Percentiles rank a stretch among this genome's conserved stretches.
Conservation (phyloP, 2,113 vertebrate species). For the Okapia johnstoni region DNA sequence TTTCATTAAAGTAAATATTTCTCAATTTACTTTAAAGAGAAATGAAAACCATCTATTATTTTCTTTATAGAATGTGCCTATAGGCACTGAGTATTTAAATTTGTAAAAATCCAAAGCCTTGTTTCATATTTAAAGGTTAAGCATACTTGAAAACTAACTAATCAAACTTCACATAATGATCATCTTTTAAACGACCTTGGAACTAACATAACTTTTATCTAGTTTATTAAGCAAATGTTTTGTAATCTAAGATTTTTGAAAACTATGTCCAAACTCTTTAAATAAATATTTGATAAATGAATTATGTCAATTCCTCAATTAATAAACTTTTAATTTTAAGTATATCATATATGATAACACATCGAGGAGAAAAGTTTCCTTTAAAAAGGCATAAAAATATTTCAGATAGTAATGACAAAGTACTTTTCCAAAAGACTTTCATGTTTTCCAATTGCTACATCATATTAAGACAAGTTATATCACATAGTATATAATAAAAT, state of each 20-base stretch:
- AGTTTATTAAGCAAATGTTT: constrained; percentile 17
- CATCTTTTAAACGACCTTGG: background rate
- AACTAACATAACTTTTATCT: background rate
- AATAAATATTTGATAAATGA: background rate
- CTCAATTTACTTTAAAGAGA: background rate
- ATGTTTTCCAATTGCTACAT: background rate
- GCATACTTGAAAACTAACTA: background rate
- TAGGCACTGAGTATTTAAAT: background rate
- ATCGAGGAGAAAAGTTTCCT: background rate
- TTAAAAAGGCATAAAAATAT: background rate
- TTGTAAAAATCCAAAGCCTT: background rate
- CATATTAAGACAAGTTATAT: constrained; percentile 10
- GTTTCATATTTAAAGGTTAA: constrained; percentile 1
- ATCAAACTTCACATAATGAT: background rate
- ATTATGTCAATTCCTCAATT: background rate
- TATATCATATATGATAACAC: background rate
- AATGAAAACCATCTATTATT: background rate
- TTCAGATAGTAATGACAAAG: background rate
- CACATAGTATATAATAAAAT: background rate
- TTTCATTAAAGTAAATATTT: constrained; percentile 11
- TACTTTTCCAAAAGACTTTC: background rate
- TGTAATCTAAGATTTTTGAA: background rate
- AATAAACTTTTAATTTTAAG: background rate
- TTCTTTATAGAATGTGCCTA: background rate
- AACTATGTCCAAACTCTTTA: background rate